Conservation (phyloP, 2,888 invertebrate genomes). For the Leptogaster cylindrica region DNA sequence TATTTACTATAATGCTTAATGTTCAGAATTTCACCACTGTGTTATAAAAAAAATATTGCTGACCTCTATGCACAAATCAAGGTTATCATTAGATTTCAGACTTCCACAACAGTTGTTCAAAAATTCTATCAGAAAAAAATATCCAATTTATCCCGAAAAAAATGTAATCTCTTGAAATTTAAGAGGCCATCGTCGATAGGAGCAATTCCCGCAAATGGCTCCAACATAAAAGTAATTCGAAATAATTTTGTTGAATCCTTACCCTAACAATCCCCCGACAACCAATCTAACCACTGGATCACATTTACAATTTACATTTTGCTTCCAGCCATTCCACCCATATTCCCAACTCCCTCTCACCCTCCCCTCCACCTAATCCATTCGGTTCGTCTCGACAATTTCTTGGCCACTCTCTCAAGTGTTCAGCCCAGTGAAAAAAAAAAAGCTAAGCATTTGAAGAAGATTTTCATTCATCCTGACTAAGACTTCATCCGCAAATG, state of each 20-base stretch:
- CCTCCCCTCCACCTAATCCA: no score
- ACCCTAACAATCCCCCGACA: slow-evolving; percentile 34
- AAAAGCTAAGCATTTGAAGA: slow-evolving; percentile 31
- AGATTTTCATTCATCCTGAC: slow-evolving; percentile 35
- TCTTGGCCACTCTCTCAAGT: no score
- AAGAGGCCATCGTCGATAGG: slow-evolving; percentile 35
- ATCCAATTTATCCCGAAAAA: slow-evolving; percentile 34
- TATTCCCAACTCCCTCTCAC: slow-evolving; percentile 9
- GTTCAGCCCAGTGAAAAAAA: no score
- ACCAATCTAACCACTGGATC: slow-evolving; percentile 40
- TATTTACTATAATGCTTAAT: no score
- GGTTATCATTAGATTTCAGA: no score
- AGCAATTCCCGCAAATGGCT: slow-evolving; percentile 36
- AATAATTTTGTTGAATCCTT: slow-evolving; percentile 40
- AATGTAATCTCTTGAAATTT: slow-evolving; percentile 30
- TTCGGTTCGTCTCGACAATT: no score
- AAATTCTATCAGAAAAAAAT: no score
- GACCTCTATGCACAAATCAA: no score
- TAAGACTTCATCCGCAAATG: slow-evolving; percentile 50
- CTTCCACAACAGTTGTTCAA: no score
- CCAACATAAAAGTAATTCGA: slow-evolving; percentile 40
- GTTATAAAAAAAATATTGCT: no score
- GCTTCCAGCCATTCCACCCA: slow-evolving; percentile 16
- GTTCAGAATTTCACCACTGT: no score
- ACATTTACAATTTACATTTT: slow-evolving; percentile 42